These are phyloP conservation scores for Drosophila recens DNA, from an alignment of 2,888 invertebrate species.

Conservation along the genomic window DNA sequence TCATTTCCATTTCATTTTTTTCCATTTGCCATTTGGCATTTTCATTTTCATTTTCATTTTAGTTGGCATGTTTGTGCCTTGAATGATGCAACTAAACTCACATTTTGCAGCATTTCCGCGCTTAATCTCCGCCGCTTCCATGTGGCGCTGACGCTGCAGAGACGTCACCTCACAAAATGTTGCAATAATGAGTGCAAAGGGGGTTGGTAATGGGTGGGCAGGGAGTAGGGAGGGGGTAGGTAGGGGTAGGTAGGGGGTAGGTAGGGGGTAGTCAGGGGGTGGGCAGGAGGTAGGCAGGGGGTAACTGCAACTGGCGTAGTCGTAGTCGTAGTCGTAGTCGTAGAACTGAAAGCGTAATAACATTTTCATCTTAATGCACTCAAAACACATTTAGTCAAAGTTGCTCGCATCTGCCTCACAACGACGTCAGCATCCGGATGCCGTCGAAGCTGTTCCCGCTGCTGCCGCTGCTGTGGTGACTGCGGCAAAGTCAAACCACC, in stretches of 20 bases:
- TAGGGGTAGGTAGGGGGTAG: background rate
- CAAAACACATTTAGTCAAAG: conserved; percentile 78
- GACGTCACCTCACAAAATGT: conserved; percentile 65
- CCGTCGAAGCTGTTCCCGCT: conserved; percentile 8
- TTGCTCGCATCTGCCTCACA: conserved; percentile 61
- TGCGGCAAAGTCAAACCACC: conserved; percentile 55
- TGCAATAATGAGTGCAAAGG: conserved; percentile 67
- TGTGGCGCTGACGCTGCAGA: conserved; percentile 32
- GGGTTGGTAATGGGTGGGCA: background rate
- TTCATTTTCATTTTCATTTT: conserved; percentile 11
- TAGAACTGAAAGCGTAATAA: conserved; percentile 61
- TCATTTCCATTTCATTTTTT: conserved; percentile 28
- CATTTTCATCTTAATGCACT: conserved; percentile 79
- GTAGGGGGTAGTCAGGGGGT: background rate
- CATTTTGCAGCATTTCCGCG: conserved; percentile 64
- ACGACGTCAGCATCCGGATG: conserved; percentile 58
- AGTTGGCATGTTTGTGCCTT: conserved; percentile 29
- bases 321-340: background rate
- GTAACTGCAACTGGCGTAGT: background rate
- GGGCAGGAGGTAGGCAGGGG: background rate
- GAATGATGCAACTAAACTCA: conserved; percentile 51
- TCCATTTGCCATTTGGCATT: conserved; percentile 8
- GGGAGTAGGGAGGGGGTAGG: background rate
- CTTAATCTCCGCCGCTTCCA: conserved; percentile 65
- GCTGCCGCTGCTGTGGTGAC: conserved; percentile 42